Percentiles rank a stretch among this genome's conserved stretches.
phyloP scores from a whole-genome alignment of 2,888 invertebrate genomes.

The Leucania comma region DNA sequence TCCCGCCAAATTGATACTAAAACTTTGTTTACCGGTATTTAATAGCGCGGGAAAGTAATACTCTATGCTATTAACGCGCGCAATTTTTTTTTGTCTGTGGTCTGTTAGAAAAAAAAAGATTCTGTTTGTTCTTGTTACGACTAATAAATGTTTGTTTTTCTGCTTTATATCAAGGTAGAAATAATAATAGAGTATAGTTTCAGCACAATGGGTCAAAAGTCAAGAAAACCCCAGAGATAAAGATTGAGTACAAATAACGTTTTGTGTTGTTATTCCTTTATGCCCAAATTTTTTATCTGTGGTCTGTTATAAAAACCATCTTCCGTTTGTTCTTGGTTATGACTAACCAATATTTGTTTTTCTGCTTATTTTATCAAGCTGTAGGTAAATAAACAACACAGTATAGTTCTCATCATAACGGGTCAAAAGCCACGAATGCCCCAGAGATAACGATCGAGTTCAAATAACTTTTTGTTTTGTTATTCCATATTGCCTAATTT shows the following conservation, averaged over 20 bases:
- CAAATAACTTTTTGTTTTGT: too few relatives aligned
- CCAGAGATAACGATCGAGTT: background rate
- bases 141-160: background rate
- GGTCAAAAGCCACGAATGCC: background rate
- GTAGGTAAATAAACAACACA: background rate
- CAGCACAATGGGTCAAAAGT: background rate
- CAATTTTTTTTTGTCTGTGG: slow-evolving; percentile 30
- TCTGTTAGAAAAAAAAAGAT: background rate
- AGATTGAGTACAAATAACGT: slow-evolving; percentile 6
- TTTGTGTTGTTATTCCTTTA: background rate
- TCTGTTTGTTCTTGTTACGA: background rate
- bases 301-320: background rate
- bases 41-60: slow-evolving; percentile 38
- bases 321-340: slow-evolving; percentile 2
- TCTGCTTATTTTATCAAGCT: background rate
- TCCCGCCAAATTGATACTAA: slow-evolving; percentile 50
- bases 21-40: slow-evolving; percentile 38
- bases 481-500: too few relatives aligned
- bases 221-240: slow-evolving; percentile 2
- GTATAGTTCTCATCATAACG: too few relatives aligned
- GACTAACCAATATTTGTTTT: background rate
- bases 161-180: background rate
- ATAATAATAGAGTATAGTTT: background rate
- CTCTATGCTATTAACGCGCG: slow-evolving; percentile 25
- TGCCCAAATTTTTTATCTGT: slow-evolving; percentile 26